Percentiles rank a stretch among this genome's conserved stretches.
phyloP scores from a whole-genome alignment of 2,888 invertebrate species.

The Maniola hyperantus region DNA sequence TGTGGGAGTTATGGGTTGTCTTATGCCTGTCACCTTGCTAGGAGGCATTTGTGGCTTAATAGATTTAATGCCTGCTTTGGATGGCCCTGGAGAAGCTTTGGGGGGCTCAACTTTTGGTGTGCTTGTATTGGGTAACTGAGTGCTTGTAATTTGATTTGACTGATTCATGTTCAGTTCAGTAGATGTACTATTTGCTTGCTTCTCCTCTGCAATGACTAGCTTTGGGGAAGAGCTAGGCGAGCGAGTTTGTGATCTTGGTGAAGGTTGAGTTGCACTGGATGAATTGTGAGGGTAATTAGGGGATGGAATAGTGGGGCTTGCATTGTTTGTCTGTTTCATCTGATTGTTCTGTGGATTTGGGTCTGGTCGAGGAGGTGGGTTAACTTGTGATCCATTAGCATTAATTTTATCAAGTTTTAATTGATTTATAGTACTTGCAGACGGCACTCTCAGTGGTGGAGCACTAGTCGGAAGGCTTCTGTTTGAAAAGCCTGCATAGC shows the following conservation, averaged over 20 bases:
- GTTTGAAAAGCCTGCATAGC: constrained; percentile 59
- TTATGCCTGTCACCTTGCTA: constrained; percentile 60
- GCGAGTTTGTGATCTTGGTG: constrained; percentile 73
- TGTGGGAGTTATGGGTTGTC: constrained; percentile 60
- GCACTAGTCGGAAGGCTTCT: constrained; percentile 55
- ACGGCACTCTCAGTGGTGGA: constrained; percentile 64
- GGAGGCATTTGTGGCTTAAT: constrained; percentile 57
- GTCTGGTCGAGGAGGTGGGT: constrained; percentile 57
- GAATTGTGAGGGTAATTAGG: constrained; percentile 60
- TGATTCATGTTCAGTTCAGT: constrained; percentile 66
- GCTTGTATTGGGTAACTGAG: constrained; percentile 62
- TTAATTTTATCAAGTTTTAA: constrained; percentile 63
- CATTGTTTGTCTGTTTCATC: constrained; percentile 52
- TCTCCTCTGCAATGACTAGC: constrained; percentile 78
- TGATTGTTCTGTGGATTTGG: constrained; percentile 54
- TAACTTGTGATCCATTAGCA: constrained; percentile 50
- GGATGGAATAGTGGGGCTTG: constrained; percentile 54
- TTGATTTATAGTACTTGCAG: constrained; percentile 59
- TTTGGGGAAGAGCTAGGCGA: constrained; percentile 80
- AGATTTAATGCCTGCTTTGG: constrained; percentile 62
- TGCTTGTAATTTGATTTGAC: constrained; percentile 71
- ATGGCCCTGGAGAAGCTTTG: constrained; percentile 62
- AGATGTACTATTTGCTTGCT: constrained; percentile 58
- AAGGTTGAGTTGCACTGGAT: constrained; percentile 60
- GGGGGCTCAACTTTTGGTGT: constrained; percentile 59